Evolutionary conservation across 2,888 invertebrate genomes (phyloP), one percentile per base, ranked within the genome.

Genomic region (Melanophora roralis): DNA sequence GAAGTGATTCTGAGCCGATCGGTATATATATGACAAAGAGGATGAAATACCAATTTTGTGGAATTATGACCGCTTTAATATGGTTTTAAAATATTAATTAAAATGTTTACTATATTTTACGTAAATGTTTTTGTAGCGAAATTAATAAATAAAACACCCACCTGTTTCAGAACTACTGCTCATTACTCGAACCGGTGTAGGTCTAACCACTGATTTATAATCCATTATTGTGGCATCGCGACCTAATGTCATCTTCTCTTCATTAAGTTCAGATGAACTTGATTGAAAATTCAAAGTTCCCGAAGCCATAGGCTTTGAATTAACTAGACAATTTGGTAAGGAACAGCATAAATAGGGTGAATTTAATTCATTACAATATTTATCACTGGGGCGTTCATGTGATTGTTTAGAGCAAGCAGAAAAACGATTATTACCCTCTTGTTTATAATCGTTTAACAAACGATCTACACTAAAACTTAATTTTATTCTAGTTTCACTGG

Each of bases 401-500:
- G 0, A 51, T 38, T 57, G 53, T 49, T 67, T 43, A 16, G 12
- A 5, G 32, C 19, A 34, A 21, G 21, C 27, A 2, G 45, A 43
- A 19, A 55, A 19, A 45, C 32, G 40, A 69, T 73, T 84, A 81
- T 59, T 85, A 81, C 12, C 49, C 75, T 53, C 12, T 23, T 72
- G 72, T 16, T 64, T 53, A 55, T 78, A 64, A 64, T 69, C 81
- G 78, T 84, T 86, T 65, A 89, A 81, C 32, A 89, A 82, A 49
- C 89, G 87, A 84, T 89, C 89, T 27, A 89, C 89, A 85, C 89
- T 89, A 82, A 89, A 89, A 83, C 88, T 89, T 8, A 89, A 84
- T 82, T 88, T 86, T 78, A 88, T 86, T 85, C 89, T 88, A 69
- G 87, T 89, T 78, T 84, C 84, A 77, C 72, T 78, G 14, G 32